Evolutionary conservation across 2,888 invertebrate genomes (phyloP).

Genomic region (Invenusta paracnida): DNA sequence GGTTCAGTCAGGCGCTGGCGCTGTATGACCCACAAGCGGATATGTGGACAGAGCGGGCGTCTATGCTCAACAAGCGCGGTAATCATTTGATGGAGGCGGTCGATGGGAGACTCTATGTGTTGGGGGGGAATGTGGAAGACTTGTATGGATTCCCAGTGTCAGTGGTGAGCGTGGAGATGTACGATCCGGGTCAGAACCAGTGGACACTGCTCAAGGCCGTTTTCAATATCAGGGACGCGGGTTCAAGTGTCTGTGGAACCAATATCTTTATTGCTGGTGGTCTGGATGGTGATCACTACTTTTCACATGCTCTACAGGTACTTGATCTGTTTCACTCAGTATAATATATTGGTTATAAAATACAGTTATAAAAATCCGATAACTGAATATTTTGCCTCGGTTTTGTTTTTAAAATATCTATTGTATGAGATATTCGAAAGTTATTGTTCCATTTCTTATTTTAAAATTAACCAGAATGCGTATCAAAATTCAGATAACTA

Average conservation of each 20-base stretch:
- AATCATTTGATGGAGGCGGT: conserved; percentile 56
- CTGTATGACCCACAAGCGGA: conserved; percentile 52
- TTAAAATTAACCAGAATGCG: no score
- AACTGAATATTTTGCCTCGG: no score
- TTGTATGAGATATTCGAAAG: no score
- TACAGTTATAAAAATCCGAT: no score
- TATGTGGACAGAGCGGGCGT: conserved; percentile 53
- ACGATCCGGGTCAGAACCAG: conserved; percentile 50
- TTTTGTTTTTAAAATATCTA: no score
- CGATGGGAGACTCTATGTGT: conserved; percentile 51
- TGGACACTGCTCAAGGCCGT: conserved; percentile 54
- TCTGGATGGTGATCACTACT: conserved; percentile 56
- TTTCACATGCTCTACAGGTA: conserved; percentile 54
- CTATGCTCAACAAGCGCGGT: conserved; percentile 53
- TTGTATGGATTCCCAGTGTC: conserved; percentile 56
- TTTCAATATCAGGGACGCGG: conserved; percentile 56
- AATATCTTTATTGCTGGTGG: conserved; percentile 57
- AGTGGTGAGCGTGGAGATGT: conserved; percentile 54
- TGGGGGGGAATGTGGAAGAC: conserved; percentile 58
- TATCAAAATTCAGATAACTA: no score
- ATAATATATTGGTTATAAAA: no score
- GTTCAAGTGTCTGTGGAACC: conserved; percentile 49
- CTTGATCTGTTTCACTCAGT: not conserved
- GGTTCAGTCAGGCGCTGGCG: conserved; percentile 53
- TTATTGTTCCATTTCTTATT: no score